phyloP scores from a whole-genome alignment of 2,888 invertebrate species.

The Drosophila histrio region DNA sequence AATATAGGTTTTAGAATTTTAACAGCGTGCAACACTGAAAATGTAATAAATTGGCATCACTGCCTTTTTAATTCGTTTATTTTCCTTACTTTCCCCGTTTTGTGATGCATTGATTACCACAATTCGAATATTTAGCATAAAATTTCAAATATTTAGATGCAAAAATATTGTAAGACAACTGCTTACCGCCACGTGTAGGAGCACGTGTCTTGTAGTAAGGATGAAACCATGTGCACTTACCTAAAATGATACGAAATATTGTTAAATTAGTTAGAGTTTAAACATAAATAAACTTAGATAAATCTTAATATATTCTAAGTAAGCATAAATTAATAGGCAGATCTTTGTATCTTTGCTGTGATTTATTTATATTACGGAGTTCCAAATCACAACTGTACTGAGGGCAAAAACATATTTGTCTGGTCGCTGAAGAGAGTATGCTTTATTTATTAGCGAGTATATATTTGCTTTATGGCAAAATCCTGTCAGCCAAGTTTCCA shows the following conservation, averaged over 20 bases:
- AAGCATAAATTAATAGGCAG: not conserved
- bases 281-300: not conserved
- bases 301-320: not conserved
- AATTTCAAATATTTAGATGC: slow-evolving; percentile 8
- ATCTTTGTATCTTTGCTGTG: slow-evolving; percentile 24
- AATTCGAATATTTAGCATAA: not conserved
- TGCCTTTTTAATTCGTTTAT: too few species aligned
- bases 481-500: slow-evolving; percentile 18
- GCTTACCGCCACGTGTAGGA: slow-evolving; percentile 69
- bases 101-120: not conserved
- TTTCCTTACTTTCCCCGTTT: too few species aligned
- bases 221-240: slow-evolving; percentile 77
- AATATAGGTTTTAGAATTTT: not conserved
- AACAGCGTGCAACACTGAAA: too few species aligned
- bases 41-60: too few species aligned
- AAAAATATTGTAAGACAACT: slow-evolving; percentile 39
- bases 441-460: slow-evolving; percentile 41
- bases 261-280: slow-evolving; percentile 37
- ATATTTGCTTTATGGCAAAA: slow-evolving; percentile 39
- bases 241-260: slow-evolving; percentile 51
- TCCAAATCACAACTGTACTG: not conserved
- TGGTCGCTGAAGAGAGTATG: slow-evolving; percentile 43
- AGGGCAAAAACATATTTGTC: slow-evolving; percentile 67
- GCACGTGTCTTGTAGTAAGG: slow-evolving; percentile 66
- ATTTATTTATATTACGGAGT: slow-evolving; percentile 4